Base-by-base conservation (phyloP, 2,113 vertebrate species). In the Clarias macrocephalus region DNA sequence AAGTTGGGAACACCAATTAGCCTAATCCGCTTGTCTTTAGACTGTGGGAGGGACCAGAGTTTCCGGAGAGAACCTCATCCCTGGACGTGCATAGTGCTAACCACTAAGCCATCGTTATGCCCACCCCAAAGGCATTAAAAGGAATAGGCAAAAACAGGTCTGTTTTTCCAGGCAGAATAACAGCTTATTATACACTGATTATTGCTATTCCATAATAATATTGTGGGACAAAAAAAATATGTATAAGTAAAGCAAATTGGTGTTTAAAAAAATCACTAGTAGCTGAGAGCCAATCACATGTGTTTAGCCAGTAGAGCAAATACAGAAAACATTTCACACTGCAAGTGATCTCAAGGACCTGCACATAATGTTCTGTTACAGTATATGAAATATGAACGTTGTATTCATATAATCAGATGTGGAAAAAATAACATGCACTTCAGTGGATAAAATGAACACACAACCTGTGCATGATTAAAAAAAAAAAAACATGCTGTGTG, bases 131-230 rank as follows among this genome's bases (percentile, higher is more conserved):
- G 9, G 30, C 37, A 16, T 70, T 70, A 68, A 68, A 33, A 18
- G 16, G 19, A 72, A 72, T 72, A 7, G 30, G 19, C 68, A 72
- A 75, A 75, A 75, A 75, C 72, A 48, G 16, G 15, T 30, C 54
- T 59, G 13, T 28, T 33, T 13, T 60, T 60, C 5, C 54, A 8
- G 72, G 57, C 75, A 19, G 68, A 25, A 87, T 48, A 21, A 86
- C 42, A 80, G 28, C 65, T 84, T 83, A 80, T 70, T 68, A 80
- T 79, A 63, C 79, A 63, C 70, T 60, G 57, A 80, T 72, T 42
- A 37, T 73, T 1, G 37, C 56, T 23, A 25, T 60, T 65, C 82
- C 18, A 86, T 15, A 85, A 68, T 85, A 73, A 21, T 86, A 80
- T 37, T 59, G 85, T 59, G 12, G 6, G 12, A 66, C 19, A 63